Evolutionary conservation across 2,797 vertebrate species (phyloP).

Genomic region (Argyrosomus regius): DNA sequence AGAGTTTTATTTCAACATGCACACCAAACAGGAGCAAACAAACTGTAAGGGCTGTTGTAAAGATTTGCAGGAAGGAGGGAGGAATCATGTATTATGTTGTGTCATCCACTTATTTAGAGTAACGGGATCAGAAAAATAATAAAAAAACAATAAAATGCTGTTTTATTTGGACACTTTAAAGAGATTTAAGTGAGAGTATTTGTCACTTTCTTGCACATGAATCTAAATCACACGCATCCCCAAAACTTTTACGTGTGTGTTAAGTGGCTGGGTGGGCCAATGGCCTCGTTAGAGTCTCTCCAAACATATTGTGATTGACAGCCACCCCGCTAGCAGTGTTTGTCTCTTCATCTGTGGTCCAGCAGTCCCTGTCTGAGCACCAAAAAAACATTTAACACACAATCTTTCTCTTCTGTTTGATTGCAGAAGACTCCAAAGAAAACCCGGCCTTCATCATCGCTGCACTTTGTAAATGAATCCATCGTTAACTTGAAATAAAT

Average conservation of each 20-base stretch:
- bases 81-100: neutral
- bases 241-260: slow-evolving; percentile 32
- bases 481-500: neutral
- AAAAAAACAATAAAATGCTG: neutral
- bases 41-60: no score
- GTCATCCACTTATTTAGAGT: neutral
- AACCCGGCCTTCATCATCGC: neutral
- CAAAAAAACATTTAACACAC: neutral
- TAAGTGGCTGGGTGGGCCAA: slow-evolving; percentile 55
- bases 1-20: slow-evolving; percentile 39
- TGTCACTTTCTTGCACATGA: slow-evolving; percentile 19
- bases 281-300: slow-evolving; percentile 24
- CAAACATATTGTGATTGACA: slow-evolving; percentile 51
- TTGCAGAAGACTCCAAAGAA: no score
- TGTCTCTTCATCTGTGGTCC: slow-evolving; percentile 41
- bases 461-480: neutral
- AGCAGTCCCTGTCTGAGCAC: slow-evolving; percentile 6
- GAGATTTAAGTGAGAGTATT: neutral
- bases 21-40: no score
- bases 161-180: neutral
- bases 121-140: neutral
- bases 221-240: slow-evolving; percentile 2
- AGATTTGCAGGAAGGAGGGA: no score
- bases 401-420: neutral
- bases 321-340: slow-evolving; percentile 9